Conservation (phyloP, 92 coral and sea anemone species). For the Parazoanthus swiftii region DNA sequence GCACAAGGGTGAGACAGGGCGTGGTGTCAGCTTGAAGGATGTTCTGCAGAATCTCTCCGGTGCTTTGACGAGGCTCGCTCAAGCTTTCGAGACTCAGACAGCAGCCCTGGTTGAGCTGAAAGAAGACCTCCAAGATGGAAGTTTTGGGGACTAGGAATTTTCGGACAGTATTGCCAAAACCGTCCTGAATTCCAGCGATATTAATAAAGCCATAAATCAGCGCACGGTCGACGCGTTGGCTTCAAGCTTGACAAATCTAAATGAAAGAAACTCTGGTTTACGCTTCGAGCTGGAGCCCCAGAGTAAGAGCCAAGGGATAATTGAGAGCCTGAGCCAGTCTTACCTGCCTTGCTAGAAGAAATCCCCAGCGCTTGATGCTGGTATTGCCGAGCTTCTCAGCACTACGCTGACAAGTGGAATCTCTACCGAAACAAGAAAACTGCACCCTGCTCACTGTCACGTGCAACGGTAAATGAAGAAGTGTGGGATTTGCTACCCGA, state of each 20-base stretch:
- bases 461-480: conserved; percentile 19
- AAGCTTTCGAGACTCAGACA: conserved; percentile 23
- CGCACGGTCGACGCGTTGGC: neutral
- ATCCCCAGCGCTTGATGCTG: conserved; percentile 1
- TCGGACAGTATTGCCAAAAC: neutral
- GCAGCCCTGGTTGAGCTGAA: neutral
- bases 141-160: neutral
- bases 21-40: conserved; percentile 1
- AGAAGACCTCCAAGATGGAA: conserved; percentile 11
- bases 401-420: conserved; percentile 3
- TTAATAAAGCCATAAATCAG: neutral
- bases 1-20: neutral
- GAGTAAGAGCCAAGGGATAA: neutral
- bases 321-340: neutral
- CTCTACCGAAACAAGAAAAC: neutral
- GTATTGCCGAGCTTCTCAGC: neutral
- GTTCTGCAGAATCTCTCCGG: neutral
- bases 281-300: neutral
- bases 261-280: neutral
- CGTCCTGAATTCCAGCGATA: neutral
- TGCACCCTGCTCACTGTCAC: neutral
- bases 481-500: conserved; percentile 34
- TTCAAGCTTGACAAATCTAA: neutral
- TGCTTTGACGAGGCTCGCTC: conserved; percentile 18
- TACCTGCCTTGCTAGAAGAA: neutral